Conservation (phyloP, 2,888 invertebrate genomes). For the Agriopis leucophaearia region DNA sequence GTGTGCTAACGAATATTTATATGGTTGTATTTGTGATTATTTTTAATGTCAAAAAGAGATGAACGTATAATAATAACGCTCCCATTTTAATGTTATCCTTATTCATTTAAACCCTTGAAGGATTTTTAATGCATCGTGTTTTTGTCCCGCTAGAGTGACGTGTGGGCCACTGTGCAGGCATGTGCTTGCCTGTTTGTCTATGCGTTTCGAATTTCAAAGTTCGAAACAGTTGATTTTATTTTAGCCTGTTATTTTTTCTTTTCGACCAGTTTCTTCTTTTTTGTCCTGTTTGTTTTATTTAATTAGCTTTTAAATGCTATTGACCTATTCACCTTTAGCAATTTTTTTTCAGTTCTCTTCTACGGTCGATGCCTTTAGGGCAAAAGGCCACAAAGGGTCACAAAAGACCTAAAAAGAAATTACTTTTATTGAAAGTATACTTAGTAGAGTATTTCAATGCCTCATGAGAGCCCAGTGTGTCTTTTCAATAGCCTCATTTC, state of each 20-base stretch:
- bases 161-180: conserved; percentile 58
- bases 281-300: conserved; percentile 6
- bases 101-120: not conserved
- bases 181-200: conserved; percentile 25
- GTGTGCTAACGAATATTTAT: no score
- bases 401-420: conserved; percentile 27
- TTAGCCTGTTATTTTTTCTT: not conserved
- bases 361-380: conserved; percentile 22
- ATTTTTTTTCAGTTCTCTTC: conserved; percentile 3
- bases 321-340: conserved; percentile 9
- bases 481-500: conserved; percentile 36
- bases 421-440: conserved; percentile 27
- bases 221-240: conserved; percentile 10
- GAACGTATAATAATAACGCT: not conserved
- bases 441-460: conserved; percentile 39
- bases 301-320: conserved; percentile 18
- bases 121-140: conserved; percentile 40
- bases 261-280: not conserved
- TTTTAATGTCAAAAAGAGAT: no score
- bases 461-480: conserved; percentile 37
- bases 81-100: not conserved
- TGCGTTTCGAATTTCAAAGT: conserved; percentile 22
- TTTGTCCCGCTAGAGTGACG: conserved; percentile 58
- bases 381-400: not conserved
- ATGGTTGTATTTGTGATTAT: not conserved